A percentile compares a stretch with the other conserved stretches of the same genome.
These are phyloP conservation scores for Zosterops lateralis DNA, from an alignment of 2,113 vertebrate genomes.

Conservation along the genomic window DNA sequence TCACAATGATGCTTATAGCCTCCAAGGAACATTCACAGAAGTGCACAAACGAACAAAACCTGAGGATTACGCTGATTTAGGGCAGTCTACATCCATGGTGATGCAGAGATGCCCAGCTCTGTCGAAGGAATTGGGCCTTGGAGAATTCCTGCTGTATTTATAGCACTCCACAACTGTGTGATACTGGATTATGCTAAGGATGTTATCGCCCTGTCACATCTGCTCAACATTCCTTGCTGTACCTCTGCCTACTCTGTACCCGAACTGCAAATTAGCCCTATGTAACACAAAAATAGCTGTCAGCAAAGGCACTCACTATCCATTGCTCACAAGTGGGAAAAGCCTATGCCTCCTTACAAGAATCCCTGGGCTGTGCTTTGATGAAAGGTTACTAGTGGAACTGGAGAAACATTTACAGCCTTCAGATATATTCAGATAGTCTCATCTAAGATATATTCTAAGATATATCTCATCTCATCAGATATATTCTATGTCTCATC, in stretches of 20 bases:
- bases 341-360: not conserved
- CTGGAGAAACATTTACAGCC: not conserved
- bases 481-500: not conserved
- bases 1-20: not conserved
- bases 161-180: not conserved
- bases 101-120: not conserved
- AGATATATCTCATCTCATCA: too few relatives aligned
- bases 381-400: not conserved
- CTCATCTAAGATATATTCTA: not conserved
- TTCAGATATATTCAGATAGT: not conserved
- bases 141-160: constrained; percentile 23
- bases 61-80: not conserved
- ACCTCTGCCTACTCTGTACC: constrained; percentile 21
- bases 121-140: not conserved
- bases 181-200: not conserved
- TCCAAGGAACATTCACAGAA: not conserved
- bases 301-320: not conserved
- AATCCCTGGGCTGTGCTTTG: not conserved
- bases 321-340: not conserved
- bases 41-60: not conserved
- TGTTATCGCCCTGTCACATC: constrained; percentile 28
- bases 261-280: not conserved
- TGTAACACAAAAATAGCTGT: not conserved
- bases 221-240: constrained; percentile 6
- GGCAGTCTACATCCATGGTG: not conserved